phyloP scores from a whole-genome alignment of 2,797 vertebrate genomes.

The Megaceryle alcyon region DNA sequence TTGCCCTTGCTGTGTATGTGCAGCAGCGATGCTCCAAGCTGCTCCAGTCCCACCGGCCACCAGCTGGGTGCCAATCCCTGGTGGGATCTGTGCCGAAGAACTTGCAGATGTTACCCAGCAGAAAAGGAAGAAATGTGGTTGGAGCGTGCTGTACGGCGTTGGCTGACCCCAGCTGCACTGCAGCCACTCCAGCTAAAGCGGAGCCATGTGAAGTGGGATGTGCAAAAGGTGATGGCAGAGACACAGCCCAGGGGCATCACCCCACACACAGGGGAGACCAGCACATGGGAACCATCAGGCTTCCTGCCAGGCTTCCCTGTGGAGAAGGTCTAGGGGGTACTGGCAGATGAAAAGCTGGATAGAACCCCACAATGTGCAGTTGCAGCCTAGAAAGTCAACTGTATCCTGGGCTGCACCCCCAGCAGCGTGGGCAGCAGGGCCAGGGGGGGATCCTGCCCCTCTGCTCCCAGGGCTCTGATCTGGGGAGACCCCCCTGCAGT shows the following conservation, averaged over 20 bases:
- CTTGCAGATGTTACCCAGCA: neutral
- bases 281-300: neutral
- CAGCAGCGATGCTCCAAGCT: neutral
- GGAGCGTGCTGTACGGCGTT: accelerated
- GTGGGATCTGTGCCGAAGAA: neutral
- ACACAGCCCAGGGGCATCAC: neutral
- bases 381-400: neutral
- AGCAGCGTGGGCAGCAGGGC: accelerated
- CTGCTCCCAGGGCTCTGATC: neutral
- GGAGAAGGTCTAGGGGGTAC: neutral
- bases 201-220: accelerated
- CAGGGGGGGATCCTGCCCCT: neutral
- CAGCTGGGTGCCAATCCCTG: neutral
- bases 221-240: neutral
- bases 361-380: accelerated
- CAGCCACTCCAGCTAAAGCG: neutral
- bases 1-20: neutral
- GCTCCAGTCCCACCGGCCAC: neutral
- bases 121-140: neutral
- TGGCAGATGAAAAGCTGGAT: neutral
- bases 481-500: neutral
- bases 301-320: neutral
- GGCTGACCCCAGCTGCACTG: neutral
- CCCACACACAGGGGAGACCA: neutral
- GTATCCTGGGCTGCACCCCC: neutral